Evolutionary conservation across 2,797 vertebrate genomes (phyloP).

Genomic region (Menidia menidia): DNA sequence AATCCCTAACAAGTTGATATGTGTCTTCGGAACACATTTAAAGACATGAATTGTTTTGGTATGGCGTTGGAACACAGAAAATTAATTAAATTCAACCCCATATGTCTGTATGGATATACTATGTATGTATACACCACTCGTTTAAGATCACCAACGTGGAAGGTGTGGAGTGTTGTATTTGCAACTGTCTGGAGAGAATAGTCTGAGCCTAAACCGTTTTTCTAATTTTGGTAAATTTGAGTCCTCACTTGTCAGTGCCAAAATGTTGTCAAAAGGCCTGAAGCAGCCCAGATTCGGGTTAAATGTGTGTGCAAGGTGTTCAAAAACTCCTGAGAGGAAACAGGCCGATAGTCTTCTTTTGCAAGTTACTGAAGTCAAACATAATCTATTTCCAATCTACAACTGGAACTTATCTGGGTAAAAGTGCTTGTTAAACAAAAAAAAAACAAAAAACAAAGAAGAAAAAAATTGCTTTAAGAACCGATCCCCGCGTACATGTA

Average conservation of each 20-base stretch:
- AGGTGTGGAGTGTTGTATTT: no score
- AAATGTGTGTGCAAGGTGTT: no score
- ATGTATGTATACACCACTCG: background rate
- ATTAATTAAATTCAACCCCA: background rate
- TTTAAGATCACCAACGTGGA: background rate
- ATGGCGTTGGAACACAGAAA: background rate
- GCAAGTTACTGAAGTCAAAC: background rate
- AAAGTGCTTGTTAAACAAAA: background rate
- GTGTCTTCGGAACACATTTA: background rate
- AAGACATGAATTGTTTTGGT: background rate
- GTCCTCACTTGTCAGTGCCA: background rate
- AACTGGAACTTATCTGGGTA: background rate
- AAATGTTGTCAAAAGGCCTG: background rate
- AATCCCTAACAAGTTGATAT: no score
- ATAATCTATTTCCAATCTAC: background rate
- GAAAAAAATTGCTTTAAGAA: background rate
- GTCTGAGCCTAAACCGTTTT: background rate
- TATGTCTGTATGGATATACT: background rate
- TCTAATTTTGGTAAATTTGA: background rate
- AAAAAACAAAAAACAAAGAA: background rate
- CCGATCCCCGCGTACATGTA: constrained; percentile 5
- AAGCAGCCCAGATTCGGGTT: background rate
- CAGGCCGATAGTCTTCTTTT: background rate
- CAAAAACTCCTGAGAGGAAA: background rate
- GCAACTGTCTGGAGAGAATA: no score